Base-by-base conservation (phyloP, 2,888 invertebrate species). In the Drosophila anceps region DNA sequence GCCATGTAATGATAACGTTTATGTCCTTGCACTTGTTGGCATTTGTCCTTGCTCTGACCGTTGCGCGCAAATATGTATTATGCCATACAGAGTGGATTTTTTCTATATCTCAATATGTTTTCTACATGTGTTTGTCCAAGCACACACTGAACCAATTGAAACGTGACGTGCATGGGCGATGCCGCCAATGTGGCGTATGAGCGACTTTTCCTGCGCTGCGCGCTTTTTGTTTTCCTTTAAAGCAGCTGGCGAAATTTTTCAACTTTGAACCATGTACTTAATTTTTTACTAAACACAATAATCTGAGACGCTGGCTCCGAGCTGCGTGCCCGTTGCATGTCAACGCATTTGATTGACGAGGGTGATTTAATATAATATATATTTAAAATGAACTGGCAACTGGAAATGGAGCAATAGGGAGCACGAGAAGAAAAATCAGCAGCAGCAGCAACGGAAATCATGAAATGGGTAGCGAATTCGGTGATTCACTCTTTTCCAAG, bases 271-370 rank as follows among this genome's bases (percentile, higher is more conserved):
- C 68, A 69, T 61, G 71, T 69, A 84, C 84, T 79, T 84, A 75
- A 78, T 89, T 82, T 82, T 84, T 80, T 80, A 87, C 76, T 80
- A 89, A 89, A 72, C 78, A 78, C 76, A 82, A 87, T 82, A 84
- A 87, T 87, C 84, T 71, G 31, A 43, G 44, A 43, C 43, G 76
- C 74, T 33, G 18, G 58, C 58, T 31, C 51, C 27, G 33, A 48
- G 55, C 51, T 59, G 48, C 41, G 67, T 55, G 70, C 66, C 70
- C 62, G 51, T 59, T 68, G 76, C 79, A 84, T 85, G 88, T 90
- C 90, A 88, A 86, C 88, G 70, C 73, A 81, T 76, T 83, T 84
- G 90, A 90, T 90, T 86, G 86, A 86, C 90, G 90, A 86, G 90
- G 90, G 88, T 86, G 79, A 85, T 77, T 90, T 85, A 89, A 85